A percentile compares a stretch with the other conserved stretches of the same genome.
Conservation (phyloP, 1,140 invertebrate species). For the Melanaphis sacchari region DNA sequence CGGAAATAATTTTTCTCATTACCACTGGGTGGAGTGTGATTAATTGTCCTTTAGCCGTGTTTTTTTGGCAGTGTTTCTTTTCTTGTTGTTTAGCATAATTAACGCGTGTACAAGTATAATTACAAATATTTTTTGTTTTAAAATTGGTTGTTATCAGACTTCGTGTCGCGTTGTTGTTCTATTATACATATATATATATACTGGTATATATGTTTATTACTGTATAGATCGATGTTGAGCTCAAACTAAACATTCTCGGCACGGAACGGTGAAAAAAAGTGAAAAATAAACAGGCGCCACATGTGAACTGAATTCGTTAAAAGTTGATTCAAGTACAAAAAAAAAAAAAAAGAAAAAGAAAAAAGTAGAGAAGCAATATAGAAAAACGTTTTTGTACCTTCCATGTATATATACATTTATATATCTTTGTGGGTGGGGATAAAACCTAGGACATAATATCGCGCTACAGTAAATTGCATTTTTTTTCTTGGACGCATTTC, state of each 20-base stretch:
- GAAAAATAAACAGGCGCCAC: constrained; percentile 37
- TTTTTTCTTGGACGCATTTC: constrained; percentile 10
- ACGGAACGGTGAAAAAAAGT: not conserved
- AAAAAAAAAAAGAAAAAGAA: too few relatives aligned
- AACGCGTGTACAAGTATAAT: not conserved
- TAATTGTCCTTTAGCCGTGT: not conserved
- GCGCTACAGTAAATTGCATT: not conserved
- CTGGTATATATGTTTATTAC: not conserved
- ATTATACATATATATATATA: not conserved
- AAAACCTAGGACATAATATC: constrained; percentile 17
- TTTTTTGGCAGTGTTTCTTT: not conserved
- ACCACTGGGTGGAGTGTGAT: not conserved
- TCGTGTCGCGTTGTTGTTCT: not conserved
- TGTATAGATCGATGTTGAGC: not conserved
- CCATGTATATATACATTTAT: not conserved
- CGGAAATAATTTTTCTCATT: not conserved
- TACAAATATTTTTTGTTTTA: not conserved
- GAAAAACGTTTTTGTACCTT: constrained; percentile 24
- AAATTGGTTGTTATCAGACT: not conserved
- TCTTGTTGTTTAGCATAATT: not conserved
- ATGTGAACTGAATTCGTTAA: constrained; percentile 45
- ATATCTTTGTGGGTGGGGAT: not conserved
- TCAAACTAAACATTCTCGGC: not conserved
- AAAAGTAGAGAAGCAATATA: not conserved
- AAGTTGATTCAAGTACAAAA: constrained; percentile 28